A percentile compares a stretch with the other conserved stretches of the same genome.
These are phyloP conservation scores for Rhamphomyia laevipes DNA, from an alignment of 2,888 invertebrate genomes.

Conservation along the genomic window DNA sequence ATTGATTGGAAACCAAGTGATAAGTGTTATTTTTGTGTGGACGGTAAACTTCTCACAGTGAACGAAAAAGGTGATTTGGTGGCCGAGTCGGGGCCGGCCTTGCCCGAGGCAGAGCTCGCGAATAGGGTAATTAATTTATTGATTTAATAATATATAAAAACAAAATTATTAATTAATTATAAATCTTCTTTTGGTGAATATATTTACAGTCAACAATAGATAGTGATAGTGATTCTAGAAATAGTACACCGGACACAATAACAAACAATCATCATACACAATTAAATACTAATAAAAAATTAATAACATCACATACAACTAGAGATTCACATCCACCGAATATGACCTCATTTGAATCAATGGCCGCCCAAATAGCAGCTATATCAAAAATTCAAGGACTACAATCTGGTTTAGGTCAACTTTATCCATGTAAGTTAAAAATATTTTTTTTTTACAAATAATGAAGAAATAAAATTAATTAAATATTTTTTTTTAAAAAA, in stretches of 20 bases:
- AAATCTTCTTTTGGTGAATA: not conserved
- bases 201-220: conserved; percentile 44
- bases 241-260: conserved; percentile 39
- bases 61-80: conserved; percentile 38
- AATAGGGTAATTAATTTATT: conserved; percentile 20
- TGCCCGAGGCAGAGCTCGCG: conserved; percentile 30
- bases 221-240: conserved; percentile 55
- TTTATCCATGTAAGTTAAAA: conserved; percentile 24
- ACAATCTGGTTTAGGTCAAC: conserved; percentile 18
- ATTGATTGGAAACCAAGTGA: conserved; percentile 72
- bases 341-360: conserved; percentile 50
- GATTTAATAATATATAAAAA: too few relatives aligned
- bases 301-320: conserved; percentile 23
- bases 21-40: conserved; percentile 75
- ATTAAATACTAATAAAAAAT: conserved; percentile 20
- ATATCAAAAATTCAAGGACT: conserved; percentile 43
- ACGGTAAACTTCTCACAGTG: conserved; percentile 52
- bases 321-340: conserved; percentile 30
- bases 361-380: conserved; percentile 56
- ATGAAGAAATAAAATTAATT: not conserved
- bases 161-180: not conserved
- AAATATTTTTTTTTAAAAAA: not conserved
- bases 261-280: conserved; percentile 12
- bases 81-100: conserved; percentile 35
- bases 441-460: not conserved